These are phyloP conservation scores for Zaprionus gabonicus DNA, from an alignment of 1,140 invertebrate species.

Conservation along the genomic window DNA sequence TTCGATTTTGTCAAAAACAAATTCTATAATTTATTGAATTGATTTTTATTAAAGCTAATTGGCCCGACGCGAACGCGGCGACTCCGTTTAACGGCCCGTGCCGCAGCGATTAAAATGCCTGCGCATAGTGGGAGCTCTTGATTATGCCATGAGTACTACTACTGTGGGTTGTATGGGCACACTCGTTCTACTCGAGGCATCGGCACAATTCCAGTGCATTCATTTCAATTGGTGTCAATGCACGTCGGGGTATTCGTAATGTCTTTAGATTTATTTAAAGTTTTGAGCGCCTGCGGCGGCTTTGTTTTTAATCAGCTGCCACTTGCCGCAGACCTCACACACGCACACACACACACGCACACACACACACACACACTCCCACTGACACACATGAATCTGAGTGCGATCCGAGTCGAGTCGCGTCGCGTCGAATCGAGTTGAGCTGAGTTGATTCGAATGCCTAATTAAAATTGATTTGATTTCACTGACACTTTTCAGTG, in stretches of 20 bases:
- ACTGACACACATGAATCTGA: conserved; percentile 13
- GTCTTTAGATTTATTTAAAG: conserved; percentile 58
- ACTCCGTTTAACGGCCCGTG: conserved; percentile 45
- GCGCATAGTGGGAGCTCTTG: conserved; percentile 49
- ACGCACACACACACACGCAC: conserved; percentile 1
- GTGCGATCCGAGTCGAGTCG: conserved; percentile 7
- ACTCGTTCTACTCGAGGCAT: neutral
- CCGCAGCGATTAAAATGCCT: conserved; percentile 73
- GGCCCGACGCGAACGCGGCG: conserved; percentile 53
- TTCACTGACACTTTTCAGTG: conserved; percentile 77
- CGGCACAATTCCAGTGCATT: conserved; percentile 68
- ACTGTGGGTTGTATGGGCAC: neutral
- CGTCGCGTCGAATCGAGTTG: conserved; percentile 11
- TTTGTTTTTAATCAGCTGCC: conserved; percentile 79
- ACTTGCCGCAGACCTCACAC: conserved; percentile 65
- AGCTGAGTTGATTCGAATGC: conserved; percentile 57
- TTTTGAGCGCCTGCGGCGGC: conserved; percentile 65
- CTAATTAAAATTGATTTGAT: conserved; percentile 84
- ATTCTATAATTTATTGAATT: conserved; percentile 72
- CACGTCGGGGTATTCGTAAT: conserved; percentile 56
- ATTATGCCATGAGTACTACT: neutral
- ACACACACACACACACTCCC: neutral
- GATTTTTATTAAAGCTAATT: conserved; percentile 78
- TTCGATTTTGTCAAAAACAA: conserved; percentile 13
- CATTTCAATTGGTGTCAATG: conserved; percentile 67